phyloP scores from a whole-genome alignment of 2,113 vertebrate genomes.

The Aspidoscelis tigris region DNA sequence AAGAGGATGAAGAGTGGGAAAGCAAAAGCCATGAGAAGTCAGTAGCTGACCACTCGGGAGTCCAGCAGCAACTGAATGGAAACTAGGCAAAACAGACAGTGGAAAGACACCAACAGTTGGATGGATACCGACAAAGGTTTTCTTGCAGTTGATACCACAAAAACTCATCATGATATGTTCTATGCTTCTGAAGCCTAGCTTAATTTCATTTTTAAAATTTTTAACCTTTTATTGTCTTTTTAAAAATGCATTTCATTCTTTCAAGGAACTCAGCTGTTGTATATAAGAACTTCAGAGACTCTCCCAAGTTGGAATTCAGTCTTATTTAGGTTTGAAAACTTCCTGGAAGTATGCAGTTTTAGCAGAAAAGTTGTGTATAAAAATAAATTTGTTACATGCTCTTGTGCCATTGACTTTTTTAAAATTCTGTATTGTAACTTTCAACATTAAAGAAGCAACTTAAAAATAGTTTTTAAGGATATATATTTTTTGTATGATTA shows the following conservation, averaged over 20 bases:
- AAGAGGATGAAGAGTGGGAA: slow-evolving; percentile 98
- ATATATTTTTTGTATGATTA: too few species aligned
- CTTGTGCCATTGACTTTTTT: slow-evolving; percentile 76
- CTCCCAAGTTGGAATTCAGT: slow-evolving; percentile 71
- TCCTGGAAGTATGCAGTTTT: slow-evolving; percentile 74
- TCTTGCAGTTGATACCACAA: slow-evolving; percentile 70
- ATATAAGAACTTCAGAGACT: slow-evolving; percentile 74
- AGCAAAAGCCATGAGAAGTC: slow-evolving; percentile 92
- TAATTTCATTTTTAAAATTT: slow-evolving; percentile 71
- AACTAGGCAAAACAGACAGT: slow-evolving; percentile 84
- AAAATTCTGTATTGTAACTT: slow-evolving; percentile 80
- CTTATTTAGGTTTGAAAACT: slow-evolving; percentile 64
- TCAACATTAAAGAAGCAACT: slow-evolving; percentile 81
- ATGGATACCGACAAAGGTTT: slow-evolving; percentile 69
- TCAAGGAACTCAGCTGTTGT: slow-evolving; percentile 76
- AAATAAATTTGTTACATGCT: slow-evolving; percentile 73
- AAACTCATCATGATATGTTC: slow-evolving; percentile 65
- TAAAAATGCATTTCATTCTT: slow-evolving; percentile 73
- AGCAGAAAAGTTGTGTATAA: slow-evolving; percentile 74
- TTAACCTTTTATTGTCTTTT: slow-evolving; percentile 71
- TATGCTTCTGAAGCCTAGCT: slow-evolving; percentile 74
- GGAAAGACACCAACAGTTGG: slow-evolving; percentile 69
- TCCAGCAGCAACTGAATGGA: slow-evolving; percentile 91
- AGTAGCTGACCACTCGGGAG: slow-evolving; percentile 82
- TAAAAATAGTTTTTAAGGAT: slow-evolving; percentile 22